These are phyloP conservation scores for Nasonia vitripennis DNA, from an alignment of 1,140 invertebrate species.

Conservation along the genomic window DNA sequence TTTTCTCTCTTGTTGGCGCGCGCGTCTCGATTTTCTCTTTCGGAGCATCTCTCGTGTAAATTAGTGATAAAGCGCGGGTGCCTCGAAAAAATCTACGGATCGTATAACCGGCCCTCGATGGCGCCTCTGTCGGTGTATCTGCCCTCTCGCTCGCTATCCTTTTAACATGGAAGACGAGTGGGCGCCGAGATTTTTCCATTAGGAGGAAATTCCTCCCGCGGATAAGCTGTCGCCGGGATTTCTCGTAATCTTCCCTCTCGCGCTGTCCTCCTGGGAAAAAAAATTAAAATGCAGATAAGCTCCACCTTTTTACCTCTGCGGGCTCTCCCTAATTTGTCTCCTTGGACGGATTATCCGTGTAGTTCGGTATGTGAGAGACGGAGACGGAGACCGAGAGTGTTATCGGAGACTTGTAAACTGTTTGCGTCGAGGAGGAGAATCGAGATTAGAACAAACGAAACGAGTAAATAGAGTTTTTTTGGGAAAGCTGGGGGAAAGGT, in stretches of 20 bases:
- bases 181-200: constrained; percentile 43
- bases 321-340: constrained; percentile 34
- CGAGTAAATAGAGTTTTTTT: background rate
- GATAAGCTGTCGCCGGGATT: constrained; percentile 46
- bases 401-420: constrained; percentile 26
- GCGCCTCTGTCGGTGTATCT: constrained; percentile 20
- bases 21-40: constrained; percentile 25
- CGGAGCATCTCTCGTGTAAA: constrained; percentile 62
- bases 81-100: constrained; percentile 38
- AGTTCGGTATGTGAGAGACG: background rate
- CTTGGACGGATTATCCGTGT: constrained; percentile 33
- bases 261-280: background rate
- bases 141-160: constrained; percentile 2
- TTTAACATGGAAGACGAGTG: constrained; percentile 26
- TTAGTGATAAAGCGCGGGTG: constrained; percentile 62
- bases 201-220: constrained; percentile 38
- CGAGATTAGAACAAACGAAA: constrained; percentile 25
- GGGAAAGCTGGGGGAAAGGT: background rate
- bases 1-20: constrained; percentile 1
- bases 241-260: constrained; percentile 30
- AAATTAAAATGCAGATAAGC: constrained; percentile 45
- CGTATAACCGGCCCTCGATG: constrained; percentile 21
- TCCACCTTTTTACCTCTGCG: constrained; percentile 34
- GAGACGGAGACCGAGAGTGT: background rate
- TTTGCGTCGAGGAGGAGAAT: background rate